Percentiles rank a stretch among this genome's conserved stretches.
These are phyloP conservation scores for Coregonus clupeaformis DNA, from an alignment of 2,113 vertebrate species.

Conservation along the genomic window DNA sequence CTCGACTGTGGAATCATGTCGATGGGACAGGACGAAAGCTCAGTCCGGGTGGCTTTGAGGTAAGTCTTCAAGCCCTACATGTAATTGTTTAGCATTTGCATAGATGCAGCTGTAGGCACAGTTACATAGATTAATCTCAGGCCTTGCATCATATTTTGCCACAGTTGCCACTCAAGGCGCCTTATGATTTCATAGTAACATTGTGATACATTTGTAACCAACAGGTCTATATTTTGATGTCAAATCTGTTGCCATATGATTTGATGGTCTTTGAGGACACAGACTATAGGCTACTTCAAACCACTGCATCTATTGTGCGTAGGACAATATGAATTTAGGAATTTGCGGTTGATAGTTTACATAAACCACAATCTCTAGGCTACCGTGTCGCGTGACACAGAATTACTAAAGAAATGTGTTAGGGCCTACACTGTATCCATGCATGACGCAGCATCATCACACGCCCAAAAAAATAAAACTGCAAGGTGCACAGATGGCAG, in stretches of 20 bases:
- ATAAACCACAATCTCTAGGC: too few species aligned
- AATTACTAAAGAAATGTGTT: not conserved
- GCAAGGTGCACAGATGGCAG: not conserved
- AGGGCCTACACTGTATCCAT: too few species aligned
- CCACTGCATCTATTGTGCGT: too few species aligned
- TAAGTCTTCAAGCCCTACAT: slow-evolving; percentile 53
- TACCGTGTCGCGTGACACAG: too few species aligned
- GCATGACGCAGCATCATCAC: slow-evolving; percentile 4
- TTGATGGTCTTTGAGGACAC: too few species aligned
- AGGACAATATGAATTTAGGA: too few species aligned
- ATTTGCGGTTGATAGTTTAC: too few species aligned
- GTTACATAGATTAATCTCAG: too few species aligned
- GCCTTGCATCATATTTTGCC: not conserved
- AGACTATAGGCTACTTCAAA: too few species aligned
- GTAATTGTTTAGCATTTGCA: not conserved
- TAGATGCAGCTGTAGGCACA: not conserved
- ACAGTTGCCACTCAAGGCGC: not conserved
- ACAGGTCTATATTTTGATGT: too few species aligned
- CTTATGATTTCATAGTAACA: not conserved
- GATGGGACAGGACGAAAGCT: slow-evolving; percentile 84
- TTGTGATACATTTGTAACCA: too few species aligned
- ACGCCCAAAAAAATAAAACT: not conserved
- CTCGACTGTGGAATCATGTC: slow-evolving; percentile 72
- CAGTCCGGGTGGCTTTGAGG: slow-evolving; percentile 92
- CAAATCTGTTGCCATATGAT: too few species aligned